Evolutionary conservation across 2,888 invertebrate species (phyloP), one percentile per base, ranked within the genome.

Genomic region (Limnephilus auricula): DNA sequence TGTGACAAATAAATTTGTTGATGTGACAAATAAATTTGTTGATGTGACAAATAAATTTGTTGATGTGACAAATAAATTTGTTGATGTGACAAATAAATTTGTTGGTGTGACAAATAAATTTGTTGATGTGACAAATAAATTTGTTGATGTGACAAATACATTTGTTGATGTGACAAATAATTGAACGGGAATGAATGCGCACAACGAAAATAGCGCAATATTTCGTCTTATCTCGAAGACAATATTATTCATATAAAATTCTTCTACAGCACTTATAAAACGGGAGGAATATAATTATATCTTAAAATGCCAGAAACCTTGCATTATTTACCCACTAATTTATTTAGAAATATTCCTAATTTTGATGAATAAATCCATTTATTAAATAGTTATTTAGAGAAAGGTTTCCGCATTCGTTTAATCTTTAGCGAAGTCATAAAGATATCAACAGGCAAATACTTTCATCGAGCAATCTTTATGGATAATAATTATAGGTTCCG

Each of bases 291-390:
- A 86, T 65, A 86, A 65, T 86, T 86, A 86, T 86, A 86, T 31
- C 32, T 86, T 10, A 25, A 82, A 82, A 86, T 1, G 45, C 85
- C 82, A n/a, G 25, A 65, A 45, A 15, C 30, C 31, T 9, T 65
- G 80, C 31, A 18, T 40, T 50, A 86, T 37, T 88, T 78, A 65
- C 65, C 25, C 5, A 65, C 25, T 65, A 65, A 88, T 88, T 78
- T 88, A 88, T 88, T 88, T 65, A 88, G 37, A 88, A 78, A 37
- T 88, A 88, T 88, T 65, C 87, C 65, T 9, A 1, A n/a, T 65
- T 65, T 65, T 65, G 65, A 65, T 65, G 65, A 31, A 37, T 82
- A 82, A n/a, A 82, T 82, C 82, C 32, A 82, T 82, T 82, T 82
- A 32, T 32, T 32, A 82, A 37, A 37, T 37, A 31, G 82, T 82